phyloP scores from a whole-genome alignment of 2,797 vertebrate species.

The Agapornis canus region DNA sequence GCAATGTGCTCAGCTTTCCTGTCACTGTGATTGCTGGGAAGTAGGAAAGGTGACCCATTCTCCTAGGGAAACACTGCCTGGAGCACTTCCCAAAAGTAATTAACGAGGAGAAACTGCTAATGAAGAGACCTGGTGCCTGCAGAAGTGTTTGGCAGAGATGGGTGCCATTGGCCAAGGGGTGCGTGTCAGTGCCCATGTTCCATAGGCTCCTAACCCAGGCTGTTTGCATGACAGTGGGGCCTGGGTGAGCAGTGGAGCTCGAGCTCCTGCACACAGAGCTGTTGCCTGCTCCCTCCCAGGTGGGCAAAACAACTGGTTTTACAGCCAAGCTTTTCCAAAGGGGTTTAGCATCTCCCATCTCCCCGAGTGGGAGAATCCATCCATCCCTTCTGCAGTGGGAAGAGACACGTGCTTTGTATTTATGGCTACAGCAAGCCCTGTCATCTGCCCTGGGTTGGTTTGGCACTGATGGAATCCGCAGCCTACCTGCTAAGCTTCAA shows the following conservation, averaged over 20 bases:
- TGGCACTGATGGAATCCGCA: background rate
- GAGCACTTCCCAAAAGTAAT: conserved; percentile 56
- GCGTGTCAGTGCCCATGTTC: background rate
- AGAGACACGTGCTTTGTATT: background rate
- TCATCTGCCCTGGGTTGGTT: background rate
- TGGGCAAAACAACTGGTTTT: background rate
- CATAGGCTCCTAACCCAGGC: background rate
- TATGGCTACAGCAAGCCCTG: background rate
- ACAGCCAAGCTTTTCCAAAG: background rate
- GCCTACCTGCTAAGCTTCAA: background rate
- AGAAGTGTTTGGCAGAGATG: conserved; percentile 15
- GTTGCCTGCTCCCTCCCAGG: background rate
- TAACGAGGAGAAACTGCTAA: conserved; percentile 49
- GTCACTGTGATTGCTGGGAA: background rate
- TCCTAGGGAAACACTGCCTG: conserved; percentile 31
- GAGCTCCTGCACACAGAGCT: background rate
- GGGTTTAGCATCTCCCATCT: background rate
- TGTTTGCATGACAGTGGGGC: background rate
- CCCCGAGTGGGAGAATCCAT: background rate
- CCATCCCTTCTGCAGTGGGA: background rate
- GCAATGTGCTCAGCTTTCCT: background rate
- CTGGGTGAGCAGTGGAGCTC: background rate
- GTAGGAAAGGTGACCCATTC: background rate
- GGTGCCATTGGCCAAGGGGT: background rate
- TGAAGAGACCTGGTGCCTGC: conserved; percentile 42